phyloP scores from a whole-genome alignment of 2,888 invertebrate species.

The Ypsolopha scabrella region DNA sequence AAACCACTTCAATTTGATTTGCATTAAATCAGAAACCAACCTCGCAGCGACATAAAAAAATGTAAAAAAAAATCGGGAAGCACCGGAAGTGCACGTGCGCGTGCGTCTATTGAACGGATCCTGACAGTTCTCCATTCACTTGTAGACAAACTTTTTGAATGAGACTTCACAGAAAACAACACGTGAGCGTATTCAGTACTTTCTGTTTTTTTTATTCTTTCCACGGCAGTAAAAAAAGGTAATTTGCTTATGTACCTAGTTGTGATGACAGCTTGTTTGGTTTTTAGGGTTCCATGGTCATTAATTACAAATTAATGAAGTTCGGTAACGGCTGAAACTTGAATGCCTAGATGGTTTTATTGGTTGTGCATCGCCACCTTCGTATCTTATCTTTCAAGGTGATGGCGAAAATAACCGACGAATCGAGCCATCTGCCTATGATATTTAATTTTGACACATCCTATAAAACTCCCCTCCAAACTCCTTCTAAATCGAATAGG shows the following conservation, averaged over 20 bases:
- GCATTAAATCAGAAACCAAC: background rate
- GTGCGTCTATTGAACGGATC: background rate
- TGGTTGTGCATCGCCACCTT: too few relatives aligned
- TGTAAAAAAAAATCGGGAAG: background rate
- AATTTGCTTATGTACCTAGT: too few relatives aligned
- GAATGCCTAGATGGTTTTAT: too few relatives aligned
- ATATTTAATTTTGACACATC: background rate
- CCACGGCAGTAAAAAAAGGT: too few relatives aligned
- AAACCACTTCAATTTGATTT: background rate
- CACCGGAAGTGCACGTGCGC: background rate
- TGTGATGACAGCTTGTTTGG: too few relatives aligned
- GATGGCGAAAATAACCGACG: background rate
- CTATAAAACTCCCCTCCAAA: background rate
- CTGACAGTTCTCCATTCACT: background rate
- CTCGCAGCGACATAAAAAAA: background rate
- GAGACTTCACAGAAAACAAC: too few relatives aligned
- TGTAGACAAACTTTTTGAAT: background rate
- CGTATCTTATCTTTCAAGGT: background rate
- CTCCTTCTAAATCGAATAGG: background rate
- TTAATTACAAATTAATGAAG: too few relatives aligned
- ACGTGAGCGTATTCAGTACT: too few relatives aligned
- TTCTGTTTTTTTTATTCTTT: too few relatives aligned
- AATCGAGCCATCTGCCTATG: background rate
- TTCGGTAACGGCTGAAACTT: too few relatives aligned
- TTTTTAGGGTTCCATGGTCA: too few relatives aligned